These are phyloP conservation scores for Dufourea novaeangliae DNA, from an alignment of 1,140 invertebrate genomes.

Conservation along the genomic window DNA sequence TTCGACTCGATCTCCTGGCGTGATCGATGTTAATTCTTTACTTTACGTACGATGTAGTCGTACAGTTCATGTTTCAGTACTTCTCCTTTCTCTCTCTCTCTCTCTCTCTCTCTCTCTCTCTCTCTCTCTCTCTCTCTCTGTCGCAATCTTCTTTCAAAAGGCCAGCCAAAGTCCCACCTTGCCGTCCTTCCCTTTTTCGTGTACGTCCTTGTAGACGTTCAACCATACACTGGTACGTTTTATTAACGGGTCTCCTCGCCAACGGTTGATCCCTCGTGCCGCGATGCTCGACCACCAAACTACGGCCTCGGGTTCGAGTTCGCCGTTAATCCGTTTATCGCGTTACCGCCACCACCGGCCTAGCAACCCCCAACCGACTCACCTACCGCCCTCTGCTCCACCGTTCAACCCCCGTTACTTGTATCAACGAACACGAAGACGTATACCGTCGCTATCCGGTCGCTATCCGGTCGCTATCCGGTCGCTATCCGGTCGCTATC, in stretches of 20 bases:
- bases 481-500: background rate
- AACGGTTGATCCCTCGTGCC: constrained; percentile 55
- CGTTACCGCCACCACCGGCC: constrained; percentile 78
- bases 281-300: constrained; percentile 66
- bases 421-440: constrained; percentile 42
- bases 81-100: too few species aligned
- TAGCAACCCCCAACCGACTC: constrained; percentile 67
- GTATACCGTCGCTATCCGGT: background rate
- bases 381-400: constrained; percentile 17
- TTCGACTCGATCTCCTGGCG: too few species aligned
- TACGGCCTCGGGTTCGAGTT: constrained; percentile 75
- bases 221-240: background rate
- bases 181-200: too few species aligned
- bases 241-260: constrained; percentile 6
- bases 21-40: too few species aligned
- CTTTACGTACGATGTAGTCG: too few species aligned
- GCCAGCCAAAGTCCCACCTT: background rate
- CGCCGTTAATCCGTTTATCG: constrained; percentile 80
- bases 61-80: too few species aligned
- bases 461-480: background rate
- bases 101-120: too few species aligned
- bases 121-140: background rate
- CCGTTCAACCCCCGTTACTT: constrained; percentile 53
- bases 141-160: constrained; percentile 1
- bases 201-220: background rate